These are phyloP conservation scores for Pluvialis apricaria DNA, from an alignment of 2,113 vertebrate genomes.

Conservation along the genomic window DNA sequence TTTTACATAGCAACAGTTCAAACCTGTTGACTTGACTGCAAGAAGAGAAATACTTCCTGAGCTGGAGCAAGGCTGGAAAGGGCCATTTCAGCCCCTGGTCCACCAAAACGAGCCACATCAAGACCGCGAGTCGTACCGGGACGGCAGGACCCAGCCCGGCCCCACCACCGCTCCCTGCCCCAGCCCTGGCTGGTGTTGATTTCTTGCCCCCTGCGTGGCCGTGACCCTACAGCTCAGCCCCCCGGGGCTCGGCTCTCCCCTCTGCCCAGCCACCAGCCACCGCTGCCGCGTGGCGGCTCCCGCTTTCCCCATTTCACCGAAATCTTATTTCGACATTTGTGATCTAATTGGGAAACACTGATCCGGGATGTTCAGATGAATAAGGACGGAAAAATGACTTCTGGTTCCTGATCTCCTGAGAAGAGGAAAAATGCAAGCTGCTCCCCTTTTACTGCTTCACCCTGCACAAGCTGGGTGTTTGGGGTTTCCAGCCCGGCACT, in stretches of 20 bases:
- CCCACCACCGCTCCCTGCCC: too few species aligned
- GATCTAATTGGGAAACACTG: not conserved
- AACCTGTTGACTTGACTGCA: not conserved
- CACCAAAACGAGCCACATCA: not conserved
- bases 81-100: not conserved
- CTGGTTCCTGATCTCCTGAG: not conserved
- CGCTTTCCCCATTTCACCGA: not conserved
- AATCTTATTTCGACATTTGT: not conserved
- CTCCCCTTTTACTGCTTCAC: not conserved
- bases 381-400: not conserved
- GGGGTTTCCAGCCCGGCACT: not conserved
- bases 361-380: not conserved
- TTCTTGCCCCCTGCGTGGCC: not conserved
- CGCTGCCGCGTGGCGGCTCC: not conserved
- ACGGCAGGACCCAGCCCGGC: not conserved
- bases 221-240: too few species aligned
- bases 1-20: not conserved
- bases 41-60: not conserved
- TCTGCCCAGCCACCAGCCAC: not conserved
- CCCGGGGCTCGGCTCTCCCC: too few species aligned
- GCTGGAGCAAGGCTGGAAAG: not conserved
- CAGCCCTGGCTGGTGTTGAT: not conserved
- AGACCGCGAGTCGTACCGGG: accelerated
- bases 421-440: too few species aligned
- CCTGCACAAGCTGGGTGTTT: accelerated